A percentile compares a stretch with the other conserved stretches of the same genome.
Conservation (phyloP, 2,113 vertebrate species). For the Manacus vitellinus region DNA sequence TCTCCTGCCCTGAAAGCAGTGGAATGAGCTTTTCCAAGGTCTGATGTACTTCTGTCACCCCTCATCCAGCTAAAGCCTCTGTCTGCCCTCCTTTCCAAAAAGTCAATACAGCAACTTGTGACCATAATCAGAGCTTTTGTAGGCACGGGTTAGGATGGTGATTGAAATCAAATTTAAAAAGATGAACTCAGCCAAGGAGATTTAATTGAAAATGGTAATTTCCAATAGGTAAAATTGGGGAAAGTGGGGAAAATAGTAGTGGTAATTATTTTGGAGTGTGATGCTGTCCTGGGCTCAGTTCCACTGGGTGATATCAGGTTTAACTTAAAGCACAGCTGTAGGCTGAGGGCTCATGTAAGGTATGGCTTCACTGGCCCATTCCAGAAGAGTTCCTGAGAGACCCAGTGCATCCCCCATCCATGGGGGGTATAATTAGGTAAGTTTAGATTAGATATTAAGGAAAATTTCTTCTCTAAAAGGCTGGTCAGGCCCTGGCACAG, state of each 20-base stretch:
- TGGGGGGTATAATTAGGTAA: not conserved
- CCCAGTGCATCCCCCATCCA: fast-evolving
- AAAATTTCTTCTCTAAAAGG: not conserved
- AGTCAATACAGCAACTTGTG: not conserved
- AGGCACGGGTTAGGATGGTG: not conserved
- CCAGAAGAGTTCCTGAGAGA: not conserved
- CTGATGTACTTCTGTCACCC: not conserved
- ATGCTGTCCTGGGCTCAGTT: not conserved
- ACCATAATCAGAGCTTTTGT: not conserved
- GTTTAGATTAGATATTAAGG: not conserved
- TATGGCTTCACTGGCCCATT: fast-evolving
- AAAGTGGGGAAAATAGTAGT: not conserved
- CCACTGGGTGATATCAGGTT: not conserved
- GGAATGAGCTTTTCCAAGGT: not conserved
- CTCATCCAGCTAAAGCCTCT: not conserved
- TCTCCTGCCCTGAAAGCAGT: not conserved
- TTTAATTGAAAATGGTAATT: not conserved
- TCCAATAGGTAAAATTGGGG: not conserved
- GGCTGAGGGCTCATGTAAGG: not conserved
- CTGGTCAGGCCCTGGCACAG: not conserved
- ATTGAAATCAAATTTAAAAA: not conserved
- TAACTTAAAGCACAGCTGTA: not conserved
- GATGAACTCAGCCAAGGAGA: not conserved
- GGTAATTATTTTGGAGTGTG: not conserved
- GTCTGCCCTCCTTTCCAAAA: not conserved